phyloP scores from a whole-genome alignment of 2,797 vertebrate genomes.

The Enteromius trimaculatus region DNA sequence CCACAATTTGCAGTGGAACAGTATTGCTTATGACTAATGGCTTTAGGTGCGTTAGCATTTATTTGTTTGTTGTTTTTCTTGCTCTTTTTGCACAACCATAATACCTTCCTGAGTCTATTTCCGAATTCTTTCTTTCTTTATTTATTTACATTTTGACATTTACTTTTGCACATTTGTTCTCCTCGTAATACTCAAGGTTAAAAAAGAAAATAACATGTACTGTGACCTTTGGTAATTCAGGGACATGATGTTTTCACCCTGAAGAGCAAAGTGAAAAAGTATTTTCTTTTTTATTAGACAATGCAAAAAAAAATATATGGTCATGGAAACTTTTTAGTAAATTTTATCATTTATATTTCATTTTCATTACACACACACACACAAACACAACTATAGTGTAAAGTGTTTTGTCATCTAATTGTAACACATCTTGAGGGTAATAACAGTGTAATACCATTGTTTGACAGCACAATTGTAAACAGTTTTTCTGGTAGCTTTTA shows the following conservation, averaged over 20 bases:
- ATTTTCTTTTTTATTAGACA: neutral
- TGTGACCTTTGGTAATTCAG: constrained; percentile 1
- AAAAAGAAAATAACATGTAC: neutral
- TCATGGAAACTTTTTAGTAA: neutral
- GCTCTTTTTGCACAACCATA: neutral
- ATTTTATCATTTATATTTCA: neutral
- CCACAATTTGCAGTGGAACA: neutral
- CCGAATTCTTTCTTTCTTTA: no score
- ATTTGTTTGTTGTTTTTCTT: neutral
- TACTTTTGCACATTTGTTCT: neutral
- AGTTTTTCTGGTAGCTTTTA: no score
- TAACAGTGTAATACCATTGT: no score
- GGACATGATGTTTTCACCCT: neutral
- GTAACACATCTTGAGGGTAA: no score
- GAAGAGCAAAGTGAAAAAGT: neutral
- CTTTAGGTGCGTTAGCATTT: neutral
- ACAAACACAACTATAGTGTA: no score
- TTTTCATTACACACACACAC: neutral
- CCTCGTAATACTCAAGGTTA: neutral
- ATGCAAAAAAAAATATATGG: neutral
- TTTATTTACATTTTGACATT: neutral
- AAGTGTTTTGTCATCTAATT: no score
- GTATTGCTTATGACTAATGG: neutral
- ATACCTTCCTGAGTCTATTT: neutral
- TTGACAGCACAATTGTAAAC: no score